Evolutionary conservation across 2,113 vertebrate species (phyloP), one percentile per base, ranked within the genome.

Genomic region (Cheirogaleus medius): DNA sequence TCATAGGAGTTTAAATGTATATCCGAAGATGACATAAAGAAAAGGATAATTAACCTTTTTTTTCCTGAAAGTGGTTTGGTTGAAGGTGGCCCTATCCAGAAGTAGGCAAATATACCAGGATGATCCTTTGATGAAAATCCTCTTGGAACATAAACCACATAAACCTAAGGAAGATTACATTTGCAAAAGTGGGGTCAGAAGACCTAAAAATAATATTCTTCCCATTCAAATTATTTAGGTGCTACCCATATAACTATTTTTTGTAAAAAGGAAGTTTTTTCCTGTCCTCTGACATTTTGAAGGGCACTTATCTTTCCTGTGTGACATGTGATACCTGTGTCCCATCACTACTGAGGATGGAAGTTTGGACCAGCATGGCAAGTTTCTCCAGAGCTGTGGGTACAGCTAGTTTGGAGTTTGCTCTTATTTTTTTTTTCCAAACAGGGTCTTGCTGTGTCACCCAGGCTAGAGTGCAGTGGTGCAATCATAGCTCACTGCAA

Each of bases 361-460:
- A 60, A 18, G 11, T 21, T 1, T 0, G 15, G 47, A 34, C 37
- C 21, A 20, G 25, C 29, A 3, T 8, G 37, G 15, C 9, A 0
- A 17, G n/a, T 64, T 54, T 87, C 37, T n/a, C 74, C 60, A 18
- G 58, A 80, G 20, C 52, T 47, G 20, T 2, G 23, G 32, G 7
- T 49, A 21, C 20, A 42, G 49, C 66, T 92, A 54, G 25, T 64
- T 42, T n/a, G 21, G 60, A 80, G 27, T 34, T 23, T 0, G 9
- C 32, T 29, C 60, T 29, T 58, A 47, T 58, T 63, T 63, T 29
- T 63, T 60, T 29, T 63, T 63, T 63, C 25, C 25, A 63, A 29
- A 63, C 11, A 12, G 25, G 27, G 25, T 29, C 60, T 63, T 29
- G 25, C 25, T 63, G 10, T 29, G 27, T 63, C 27, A 12, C 60